phyloP scores from a whole-genome alignment of 2,888 invertebrate species.

The Drosophila phalerata region DNA sequence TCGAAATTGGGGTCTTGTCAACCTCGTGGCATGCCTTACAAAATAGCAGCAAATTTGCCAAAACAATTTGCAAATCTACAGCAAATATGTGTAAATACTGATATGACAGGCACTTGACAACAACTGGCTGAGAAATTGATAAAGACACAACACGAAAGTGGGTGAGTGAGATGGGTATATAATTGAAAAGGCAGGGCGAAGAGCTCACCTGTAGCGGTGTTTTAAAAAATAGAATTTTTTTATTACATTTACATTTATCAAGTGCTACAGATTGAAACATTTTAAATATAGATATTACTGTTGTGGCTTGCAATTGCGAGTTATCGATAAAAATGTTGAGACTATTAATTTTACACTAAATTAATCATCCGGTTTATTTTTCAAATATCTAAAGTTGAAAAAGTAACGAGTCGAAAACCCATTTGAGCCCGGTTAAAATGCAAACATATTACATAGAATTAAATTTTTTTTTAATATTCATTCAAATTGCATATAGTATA shows the following conservation, averaged over 20 bases:
- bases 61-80: slow-evolving; percentile 83
- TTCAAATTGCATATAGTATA: too few species aligned
- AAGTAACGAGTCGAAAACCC: too few species aligned
- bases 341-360: too few species aligned
- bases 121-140: slow-evolving; percentile 51
- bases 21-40: slow-evolving; percentile 62
- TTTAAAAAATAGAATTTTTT: slow-evolving; percentile 4
- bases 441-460: too few species aligned
- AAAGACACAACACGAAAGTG: slow-evolving; percentile 26
- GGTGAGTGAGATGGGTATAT: not conserved
- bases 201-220: slow-evolving; percentile 58
- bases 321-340: slow-evolving; percentile 7
- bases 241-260: slow-evolving; percentile 50
- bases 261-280: slow-evolving; percentile 22
- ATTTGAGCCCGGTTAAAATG: too few species aligned
- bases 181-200: not conserved
- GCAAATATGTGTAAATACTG: slow-evolving; percentile 79
- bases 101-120: slow-evolving; percentile 79
- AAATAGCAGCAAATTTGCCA: slow-evolving; percentile 82
- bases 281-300: not conserved
- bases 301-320: not conserved
- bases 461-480: too few species aligned
- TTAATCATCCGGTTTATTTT: too few species aligned
- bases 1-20: slow-evolving; percentile 49
- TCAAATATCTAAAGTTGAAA: too few species aligned